A percentile compares a stretch with the other conserved stretches of the same genome.
Conservation (phyloP, 2,888 invertebrate genomes). For the Hirtodrosophila histrioides region DNA sequence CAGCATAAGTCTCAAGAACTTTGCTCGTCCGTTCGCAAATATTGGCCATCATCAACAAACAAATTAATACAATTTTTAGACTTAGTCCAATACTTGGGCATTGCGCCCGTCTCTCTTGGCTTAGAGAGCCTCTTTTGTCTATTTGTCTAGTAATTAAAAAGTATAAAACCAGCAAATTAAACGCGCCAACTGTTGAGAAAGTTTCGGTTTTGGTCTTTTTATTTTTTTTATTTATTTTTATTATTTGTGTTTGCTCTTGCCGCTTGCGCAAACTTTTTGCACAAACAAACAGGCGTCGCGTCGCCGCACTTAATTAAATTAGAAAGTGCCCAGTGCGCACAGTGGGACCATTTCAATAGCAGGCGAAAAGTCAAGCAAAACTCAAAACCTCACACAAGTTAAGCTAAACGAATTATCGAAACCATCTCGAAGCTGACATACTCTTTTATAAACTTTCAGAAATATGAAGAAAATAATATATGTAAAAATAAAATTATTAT, state of each 20-base stretch:
- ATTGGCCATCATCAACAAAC: slow-evolving; percentile 54
- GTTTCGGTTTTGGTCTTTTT: slow-evolving; percentile 37
- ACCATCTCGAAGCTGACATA: background rate
- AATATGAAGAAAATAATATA: background rate
- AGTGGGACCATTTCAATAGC: slow-evolving; percentile 47
- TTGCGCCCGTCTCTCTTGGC: background rate
- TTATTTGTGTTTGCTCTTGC: slow-evolving; percentile 19
- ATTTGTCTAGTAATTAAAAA: slow-evolving; percentile 78
- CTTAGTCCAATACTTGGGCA: slow-evolving; percentile 31
- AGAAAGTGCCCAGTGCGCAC: slow-evolving; percentile 58
- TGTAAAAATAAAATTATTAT: no score
- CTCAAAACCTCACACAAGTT: slow-evolving; percentile 19
- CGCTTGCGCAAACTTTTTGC: slow-evolving; percentile 55
- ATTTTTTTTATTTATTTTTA: slow-evolving; percentile 25
- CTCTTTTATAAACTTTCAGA: background rate
- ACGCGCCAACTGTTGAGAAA: slow-evolving; percentile 71
- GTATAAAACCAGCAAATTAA: slow-evolving; percentile 79
- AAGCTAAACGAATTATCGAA: background rate
- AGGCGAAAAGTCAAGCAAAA: slow-evolving; percentile 46
- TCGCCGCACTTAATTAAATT: slow-evolving; percentile 76
- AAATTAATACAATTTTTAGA: slow-evolving; percentile 56
- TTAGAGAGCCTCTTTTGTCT: slow-evolving; percentile 43
- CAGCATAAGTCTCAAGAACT: slow-evolving; percentile 1
- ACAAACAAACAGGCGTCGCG: slow-evolving; percentile 70
- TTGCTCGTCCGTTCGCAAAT: slow-evolving; percentile 31